Base-by-base conservation (phyloP, 1,140 invertebrate genomes). In the Lordiphosa stackelbergi region DNA sequence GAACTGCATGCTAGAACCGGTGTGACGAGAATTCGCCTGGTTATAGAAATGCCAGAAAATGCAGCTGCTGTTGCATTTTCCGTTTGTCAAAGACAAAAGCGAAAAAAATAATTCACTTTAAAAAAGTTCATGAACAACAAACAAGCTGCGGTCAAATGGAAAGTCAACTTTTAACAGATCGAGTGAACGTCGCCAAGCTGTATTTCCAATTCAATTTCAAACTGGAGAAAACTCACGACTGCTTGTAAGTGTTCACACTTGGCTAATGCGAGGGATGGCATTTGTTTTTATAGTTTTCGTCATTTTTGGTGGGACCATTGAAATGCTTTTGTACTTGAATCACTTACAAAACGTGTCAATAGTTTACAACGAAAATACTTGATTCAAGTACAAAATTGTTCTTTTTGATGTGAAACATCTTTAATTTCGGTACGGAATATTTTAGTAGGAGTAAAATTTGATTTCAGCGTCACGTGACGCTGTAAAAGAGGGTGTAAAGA, bases 81-180 rank as follows among this genome's bases (percentile, higher is more conserved):
- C 61, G 61, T 31, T 69, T 66, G 63, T 72, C 68, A 59, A 45
- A 52, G 59, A 63, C 24, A 49, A 42, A 41, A 13, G 52, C 59
- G 41, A 60, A 46, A 48, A 43, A 74, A 70, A 81, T 53, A 73
- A 62, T 69, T 59, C 49, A 71, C 35, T 55, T 73, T 53, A 60
- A 38, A n/a, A 43, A 65, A 71, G 66, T 75, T 78, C 69, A 40
- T 35, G 47, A 48, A 28, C 57, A 54, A 12, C 16, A 45, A 69
- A 54, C 75, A 55, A 56, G 77, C 72, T 75, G 71, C 77, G 71
- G 77, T 83, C 75, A 83, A 81, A 81, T 72, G 71, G 75, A 81
- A 81, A 81, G 75, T 81, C 72, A 81, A 61, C 66, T 75, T 62
- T 60, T 54, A 31, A 31, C 43, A 56, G 38, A 55, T n/a, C 7